Conservation (phyloP, 2,888 invertebrate species). For the Caenorhabditis panamensis region DNA sequence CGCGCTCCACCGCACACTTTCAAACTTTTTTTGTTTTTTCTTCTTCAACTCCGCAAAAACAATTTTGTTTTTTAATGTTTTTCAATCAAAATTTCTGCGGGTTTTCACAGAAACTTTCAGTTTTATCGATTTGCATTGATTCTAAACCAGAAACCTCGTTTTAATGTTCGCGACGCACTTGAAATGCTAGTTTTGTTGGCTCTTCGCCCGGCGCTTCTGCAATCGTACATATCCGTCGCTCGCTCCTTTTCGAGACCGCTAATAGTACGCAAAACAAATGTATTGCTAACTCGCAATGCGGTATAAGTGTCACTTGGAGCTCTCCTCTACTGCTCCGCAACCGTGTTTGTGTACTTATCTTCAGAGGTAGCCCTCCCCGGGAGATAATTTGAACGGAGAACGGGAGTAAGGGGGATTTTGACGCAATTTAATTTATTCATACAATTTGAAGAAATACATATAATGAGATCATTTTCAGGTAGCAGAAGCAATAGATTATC, state of each 20-base stretch:
- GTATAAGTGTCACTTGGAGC: constrained; percentile 59
- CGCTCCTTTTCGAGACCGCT: constrained; percentile 27
- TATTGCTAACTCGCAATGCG: constrained; percentile 47
- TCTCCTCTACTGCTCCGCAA: constrained; percentile 27
- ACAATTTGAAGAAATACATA: not conserved
- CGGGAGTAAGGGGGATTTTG: not conserved
- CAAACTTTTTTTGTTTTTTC: not conserved
- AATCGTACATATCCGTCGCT: constrained; percentile 49
- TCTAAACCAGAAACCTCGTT: not conserved
- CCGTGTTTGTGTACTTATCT: constrained; percentile 51
- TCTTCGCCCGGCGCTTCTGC: constrained; percentile 6
- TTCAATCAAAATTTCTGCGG: constrained; percentile 5
- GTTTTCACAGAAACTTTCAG: not conserved
- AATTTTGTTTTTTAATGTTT: not conserved
- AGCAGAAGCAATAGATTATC: not conserved
- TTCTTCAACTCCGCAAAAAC: not conserved
- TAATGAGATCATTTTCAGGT: not conserved
- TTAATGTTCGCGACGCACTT: constrained; percentile 11
- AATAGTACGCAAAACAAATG: constrained; percentile 59
- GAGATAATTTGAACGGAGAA: constrained; percentile 4
- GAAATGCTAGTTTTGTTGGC: constrained; percentile 14
- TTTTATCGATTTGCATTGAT: not conserved
- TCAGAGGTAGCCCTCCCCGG: constrained; percentile 13
- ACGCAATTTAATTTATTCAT: not conserved
- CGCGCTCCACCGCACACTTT: constrained; percentile 13